phyloP scores from a whole-genome alignment of 2,113 vertebrate genomes.

The Daubentonia madagascariensis region DNA sequence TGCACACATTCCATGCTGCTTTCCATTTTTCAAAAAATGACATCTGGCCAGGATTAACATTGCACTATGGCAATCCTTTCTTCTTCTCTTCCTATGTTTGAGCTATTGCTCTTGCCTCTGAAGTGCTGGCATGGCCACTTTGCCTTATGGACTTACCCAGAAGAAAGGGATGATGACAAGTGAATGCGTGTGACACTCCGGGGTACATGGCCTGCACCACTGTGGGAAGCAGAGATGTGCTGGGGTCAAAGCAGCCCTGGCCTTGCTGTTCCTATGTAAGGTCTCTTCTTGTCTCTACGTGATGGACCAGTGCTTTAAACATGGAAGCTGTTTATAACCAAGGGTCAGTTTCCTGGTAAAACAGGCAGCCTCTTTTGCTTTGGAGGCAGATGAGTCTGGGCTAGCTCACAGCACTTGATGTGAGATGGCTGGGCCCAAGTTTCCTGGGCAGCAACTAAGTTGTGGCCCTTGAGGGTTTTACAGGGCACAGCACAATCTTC shows the following conservation, averaged over 20 bases:
- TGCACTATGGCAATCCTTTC: not conserved
- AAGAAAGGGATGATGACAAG: not conserved
- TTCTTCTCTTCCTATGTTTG: not conserved
- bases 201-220: rapidly evolving
- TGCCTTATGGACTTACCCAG: not conserved
- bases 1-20: not conserved
- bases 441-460: not conserved
- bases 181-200: not conserved
- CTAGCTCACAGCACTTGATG: not conserved
- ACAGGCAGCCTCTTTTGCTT: not conserved
- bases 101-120: not conserved
- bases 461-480: not conserved
- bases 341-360: not conserved
- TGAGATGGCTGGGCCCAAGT: not conserved
- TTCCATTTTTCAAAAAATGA: slow-evolving; percentile 21
- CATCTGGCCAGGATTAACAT: not conserved
- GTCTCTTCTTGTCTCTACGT: not conserved
- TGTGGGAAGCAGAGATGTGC: not conserved
- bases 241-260: not conserved
- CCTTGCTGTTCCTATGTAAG: not conserved
- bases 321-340: not conserved
- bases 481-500: not conserved
- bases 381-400: not conserved
- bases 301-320: not conserved
- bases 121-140: not conserved